A percentile compares a stretch with the other conserved stretches of the same genome.
These are phyloP conservation scores for Heliothis peltigera DNA, from an alignment of 2,888 invertebrate genomes.

Conservation along the genomic window DNA sequence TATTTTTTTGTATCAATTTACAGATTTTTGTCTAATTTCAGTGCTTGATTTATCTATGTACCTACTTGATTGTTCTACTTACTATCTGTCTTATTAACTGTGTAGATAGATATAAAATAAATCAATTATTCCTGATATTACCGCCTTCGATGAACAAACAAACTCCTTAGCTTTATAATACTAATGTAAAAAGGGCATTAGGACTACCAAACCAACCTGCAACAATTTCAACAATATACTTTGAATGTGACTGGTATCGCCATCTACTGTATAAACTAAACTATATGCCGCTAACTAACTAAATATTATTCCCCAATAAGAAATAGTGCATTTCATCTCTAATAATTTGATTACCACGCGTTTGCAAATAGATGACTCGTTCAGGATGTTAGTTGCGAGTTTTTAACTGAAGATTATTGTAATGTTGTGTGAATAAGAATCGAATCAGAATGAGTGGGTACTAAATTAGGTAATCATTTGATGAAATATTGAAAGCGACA, in stretches of 20 bases:
- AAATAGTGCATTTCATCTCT: background rate
- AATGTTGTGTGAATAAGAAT: slow-evolving; percentile 4
- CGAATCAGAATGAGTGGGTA: slow-evolving; percentile 9
- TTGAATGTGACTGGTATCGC: slow-evolving; percentile 20
- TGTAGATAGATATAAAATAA: no score
- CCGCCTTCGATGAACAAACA: no score
- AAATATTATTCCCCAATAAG: background rate
- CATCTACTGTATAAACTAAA: slow-evolving; percentile 23
- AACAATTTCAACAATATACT: background rate
- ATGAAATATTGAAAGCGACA: background rate
- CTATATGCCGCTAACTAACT: background rate
- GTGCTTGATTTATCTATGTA: no score
- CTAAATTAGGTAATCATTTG: background rate
- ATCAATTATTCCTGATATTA: no score
- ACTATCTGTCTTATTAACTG: no score
- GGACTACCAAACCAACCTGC: no score
- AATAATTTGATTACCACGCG: background rate
- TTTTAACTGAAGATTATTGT: background rate
- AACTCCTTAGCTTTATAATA: no score
- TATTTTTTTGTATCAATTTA: no score
- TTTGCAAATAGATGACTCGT: background rate
- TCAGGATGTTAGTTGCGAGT: background rate
- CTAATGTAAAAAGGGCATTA: no score
- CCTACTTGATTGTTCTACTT: no score
- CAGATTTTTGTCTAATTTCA: no score